phyloP scores from a whole-genome alignment of 2,113 vertebrate species.

The Pipra filicauda region DNA sequence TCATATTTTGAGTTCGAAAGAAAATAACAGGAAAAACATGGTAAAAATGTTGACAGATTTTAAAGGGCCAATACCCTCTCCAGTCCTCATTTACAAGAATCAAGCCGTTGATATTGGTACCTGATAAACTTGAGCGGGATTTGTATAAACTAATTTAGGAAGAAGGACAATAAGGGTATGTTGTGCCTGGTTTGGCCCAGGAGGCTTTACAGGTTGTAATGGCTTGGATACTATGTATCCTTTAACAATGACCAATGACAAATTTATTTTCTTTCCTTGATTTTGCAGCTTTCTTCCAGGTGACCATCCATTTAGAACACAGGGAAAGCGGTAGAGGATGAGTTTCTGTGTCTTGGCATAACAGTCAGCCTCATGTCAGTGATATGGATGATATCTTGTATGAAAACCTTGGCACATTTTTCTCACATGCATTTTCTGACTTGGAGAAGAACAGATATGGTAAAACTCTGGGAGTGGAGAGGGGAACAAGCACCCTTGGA shows the following conservation, averaged over 20 bases:
- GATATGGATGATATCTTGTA: fast-evolving
- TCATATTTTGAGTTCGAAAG: neutral
- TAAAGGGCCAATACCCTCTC: neutral
- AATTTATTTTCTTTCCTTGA: neutral
- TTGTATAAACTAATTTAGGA: neutral
- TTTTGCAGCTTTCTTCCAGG: neutral
- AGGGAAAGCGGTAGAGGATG: neutral
- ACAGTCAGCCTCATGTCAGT: neutral
- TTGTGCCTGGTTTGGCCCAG: neutral
- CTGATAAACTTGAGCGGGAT: neutral
- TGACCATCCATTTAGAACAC: neutral
- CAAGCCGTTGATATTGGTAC: neutral
- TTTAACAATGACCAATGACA: neutral
- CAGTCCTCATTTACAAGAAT: neutral
- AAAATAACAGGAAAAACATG: neutral
- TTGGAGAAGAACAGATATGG: neutral
- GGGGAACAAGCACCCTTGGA: neutral
- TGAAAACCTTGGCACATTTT: neutral
- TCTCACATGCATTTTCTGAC: neutral
- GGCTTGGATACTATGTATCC: neutral
- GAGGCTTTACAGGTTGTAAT: neutral
- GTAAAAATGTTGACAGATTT: neutral
- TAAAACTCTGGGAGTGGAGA: neutral
- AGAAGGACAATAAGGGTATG: neutral
- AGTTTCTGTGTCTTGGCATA: neutral